A percentile compares a stretch with the other conserved stretches of the same genome.
Evolutionary conservation across 1,140 invertebrate species (phyloP).

Genomic region (Paracyclopina nana): DNA sequence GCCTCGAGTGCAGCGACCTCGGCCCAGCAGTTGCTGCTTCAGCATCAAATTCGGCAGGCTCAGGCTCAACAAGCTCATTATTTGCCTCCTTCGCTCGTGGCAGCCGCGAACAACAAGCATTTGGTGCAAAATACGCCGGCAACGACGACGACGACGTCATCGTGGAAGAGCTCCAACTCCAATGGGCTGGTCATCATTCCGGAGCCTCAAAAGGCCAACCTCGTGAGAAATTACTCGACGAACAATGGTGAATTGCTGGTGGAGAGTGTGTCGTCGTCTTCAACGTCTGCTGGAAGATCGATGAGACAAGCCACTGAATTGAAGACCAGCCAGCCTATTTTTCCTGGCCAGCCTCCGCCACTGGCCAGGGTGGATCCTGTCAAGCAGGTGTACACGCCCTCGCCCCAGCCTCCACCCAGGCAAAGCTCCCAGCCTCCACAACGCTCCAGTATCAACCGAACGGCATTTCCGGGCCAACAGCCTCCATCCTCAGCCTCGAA

Average conservation of each 20-base stretch:
- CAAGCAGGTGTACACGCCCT: neutral
- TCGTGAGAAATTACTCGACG: too few relatives aligned
- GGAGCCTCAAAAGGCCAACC: too few relatives aligned
- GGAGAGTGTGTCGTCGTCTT: too few relatives aligned
- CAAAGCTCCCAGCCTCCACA: neutral
- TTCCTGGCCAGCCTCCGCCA: neutral
- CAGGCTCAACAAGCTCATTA: too few relatives aligned
- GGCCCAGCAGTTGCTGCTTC: too few relatives aligned
- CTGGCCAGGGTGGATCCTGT: neutral
- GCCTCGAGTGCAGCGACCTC: too few relatives aligned
- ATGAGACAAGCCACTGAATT: neutral
- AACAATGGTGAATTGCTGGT: too few relatives aligned
- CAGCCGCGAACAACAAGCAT: neutral
- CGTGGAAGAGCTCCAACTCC: too few relatives aligned
- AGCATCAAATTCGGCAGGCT: too few relatives aligned
- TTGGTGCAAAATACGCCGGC: neutral
- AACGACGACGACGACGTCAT: too few relatives aligned
- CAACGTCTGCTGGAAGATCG: too few relatives aligned
- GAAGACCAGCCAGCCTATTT: constrained; percentile 3
- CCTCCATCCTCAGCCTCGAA: neutral
- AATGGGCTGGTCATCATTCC: too few relatives aligned
- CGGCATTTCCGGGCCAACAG: constrained; percentile 2
- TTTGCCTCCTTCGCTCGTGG: neutral
- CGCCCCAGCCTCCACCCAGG: neutral
- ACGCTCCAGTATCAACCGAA: neutral